Conservation (phyloP, 1,140 invertebrate genomes). For the Lutraria rhynchaena region DNA sequence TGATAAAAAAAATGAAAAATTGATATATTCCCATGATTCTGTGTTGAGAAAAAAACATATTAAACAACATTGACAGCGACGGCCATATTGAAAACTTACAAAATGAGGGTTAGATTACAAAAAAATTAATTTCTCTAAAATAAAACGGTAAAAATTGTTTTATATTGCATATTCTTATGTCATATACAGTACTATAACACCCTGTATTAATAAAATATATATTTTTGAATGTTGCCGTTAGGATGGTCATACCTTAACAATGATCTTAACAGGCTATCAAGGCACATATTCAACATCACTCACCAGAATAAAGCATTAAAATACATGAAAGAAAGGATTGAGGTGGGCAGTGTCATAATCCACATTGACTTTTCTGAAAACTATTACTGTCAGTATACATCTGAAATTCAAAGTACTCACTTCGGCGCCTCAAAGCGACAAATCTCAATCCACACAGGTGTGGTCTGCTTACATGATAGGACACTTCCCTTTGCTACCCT, state of each 20-base stretch:
- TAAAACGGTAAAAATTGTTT: too few species aligned
- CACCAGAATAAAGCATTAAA: neutral
- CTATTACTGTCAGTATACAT: conserved; percentile 19
- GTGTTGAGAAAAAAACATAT: too few species aligned
- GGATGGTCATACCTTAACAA: neutral
- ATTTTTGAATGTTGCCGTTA: too few species aligned
- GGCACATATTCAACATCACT: conserved; percentile 30
- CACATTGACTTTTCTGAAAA: conserved; percentile 51
- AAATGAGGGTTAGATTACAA: too few species aligned
- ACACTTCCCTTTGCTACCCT: neutral
- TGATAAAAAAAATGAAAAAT: too few species aligned
- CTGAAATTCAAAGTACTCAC: conserved; percentile 38
- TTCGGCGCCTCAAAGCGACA: conserved; percentile 26
- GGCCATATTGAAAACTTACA: too few species aligned
- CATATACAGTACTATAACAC: too few species aligned
- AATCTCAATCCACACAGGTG: conserved; percentile 39
- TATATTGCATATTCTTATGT: too few species aligned
- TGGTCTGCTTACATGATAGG: conserved; percentile 1
- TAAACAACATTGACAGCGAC: too few species aligned
- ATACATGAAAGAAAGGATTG: neutral
- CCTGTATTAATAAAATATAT: too few species aligned
- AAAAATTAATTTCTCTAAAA: too few species aligned
- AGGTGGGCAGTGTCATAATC: neutral
- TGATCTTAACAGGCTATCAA: neutral
- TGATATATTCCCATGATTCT: too few species aligned